Percentiles rank a stretch among this genome's conserved stretches.
Evolutionary conservation across 1,140 invertebrate species (phyloP).

Genomic region (Drosophila guanche): DNA sequence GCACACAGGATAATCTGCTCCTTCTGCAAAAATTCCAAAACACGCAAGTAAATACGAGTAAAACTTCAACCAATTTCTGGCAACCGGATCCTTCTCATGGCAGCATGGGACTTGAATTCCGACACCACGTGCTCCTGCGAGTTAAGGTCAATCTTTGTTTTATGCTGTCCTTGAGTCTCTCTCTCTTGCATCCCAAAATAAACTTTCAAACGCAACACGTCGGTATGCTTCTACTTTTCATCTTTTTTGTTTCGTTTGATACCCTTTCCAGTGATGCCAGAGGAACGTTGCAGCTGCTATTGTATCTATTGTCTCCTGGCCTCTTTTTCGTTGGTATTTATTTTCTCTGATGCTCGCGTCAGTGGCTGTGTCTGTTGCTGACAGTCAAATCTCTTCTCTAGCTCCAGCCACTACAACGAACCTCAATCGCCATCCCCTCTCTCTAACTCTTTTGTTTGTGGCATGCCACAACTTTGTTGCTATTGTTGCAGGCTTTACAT

Average conservation of each 20-base stretch:
- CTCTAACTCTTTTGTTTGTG: slow-evolving; percentile 25
- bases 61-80: slow-evolving; percentile 30
- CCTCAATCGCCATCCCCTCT: background rate
- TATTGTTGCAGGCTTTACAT: slow-evolving; percentile 66
- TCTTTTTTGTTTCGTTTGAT: slow-evolving; percentile 2
- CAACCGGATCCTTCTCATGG: slow-evolving; percentile 31
- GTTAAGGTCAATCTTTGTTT: slow-evolving; percentile 57
- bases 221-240: slow-evolving; percentile 68
- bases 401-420: background rate
- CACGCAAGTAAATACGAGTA: slow-evolving; percentile 28
- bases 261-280: too few relatives aligned
- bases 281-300: background rate
- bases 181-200: slow-evolving; percentile 29
- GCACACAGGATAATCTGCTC: slow-evolving; percentile 4
- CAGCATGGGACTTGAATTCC: slow-evolving; percentile 1
- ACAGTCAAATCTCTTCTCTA: too few relatives aligned
- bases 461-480: slow-evolving; percentile 50
- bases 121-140: slow-evolving; percentile 36
- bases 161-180: slow-evolving; percentile 7
- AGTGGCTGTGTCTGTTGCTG: slow-evolving; percentile 1
- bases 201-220: slow-evolving; percentile 75
- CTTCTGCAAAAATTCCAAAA: slow-evolving; percentile 23
- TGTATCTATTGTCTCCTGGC: slow-evolving; percentile 1
- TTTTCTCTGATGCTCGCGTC: slow-evolving; percentile 16
- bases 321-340: too few relatives aligned